Percentiles rank a stretch among this genome's conserved stretches.
Conservation (phyloP, 2,888 invertebrate genomes). For the Sabellastarte sp. region DNA sequence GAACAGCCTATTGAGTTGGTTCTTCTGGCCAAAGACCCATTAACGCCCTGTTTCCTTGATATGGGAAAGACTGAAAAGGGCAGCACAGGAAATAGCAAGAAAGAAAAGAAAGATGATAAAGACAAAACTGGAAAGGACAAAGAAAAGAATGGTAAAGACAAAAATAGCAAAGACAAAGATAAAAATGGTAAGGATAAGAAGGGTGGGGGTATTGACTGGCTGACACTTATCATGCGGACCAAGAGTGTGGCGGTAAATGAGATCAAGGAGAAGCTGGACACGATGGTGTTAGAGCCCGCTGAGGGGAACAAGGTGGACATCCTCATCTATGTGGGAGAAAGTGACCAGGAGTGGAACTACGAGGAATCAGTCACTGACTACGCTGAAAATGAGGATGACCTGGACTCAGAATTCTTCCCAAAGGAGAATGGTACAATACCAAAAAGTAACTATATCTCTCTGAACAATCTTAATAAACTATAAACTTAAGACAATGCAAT, state of each 20-base stretch:
- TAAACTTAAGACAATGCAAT: too few species aligned
- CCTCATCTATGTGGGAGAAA: slow-evolving; percentile 7
- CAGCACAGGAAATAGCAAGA: neutral
- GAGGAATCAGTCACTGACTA: too few species aligned
- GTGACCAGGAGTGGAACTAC: slow-evolving; percentile 7
- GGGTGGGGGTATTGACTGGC: neutral
- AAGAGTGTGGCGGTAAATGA: neutral
- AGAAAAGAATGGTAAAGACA: slow-evolving; percentile 13
- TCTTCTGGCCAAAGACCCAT: too few species aligned
- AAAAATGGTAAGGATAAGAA: slow-evolving; percentile 3
- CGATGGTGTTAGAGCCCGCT: slow-evolving; percentile 8
- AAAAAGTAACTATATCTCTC: too few species aligned
- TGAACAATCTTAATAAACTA: too few species aligned
- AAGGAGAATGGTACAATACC: too few species aligned
- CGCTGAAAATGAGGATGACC: too few species aligned
- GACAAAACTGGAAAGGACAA: slow-evolving; percentile 1
- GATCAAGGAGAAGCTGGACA: neutral
- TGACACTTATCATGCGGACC: neutral
- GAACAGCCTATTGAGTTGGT: too few species aligned
- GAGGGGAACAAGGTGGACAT: slow-evolving; percentile 16
- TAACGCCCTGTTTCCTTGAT: too few species aligned
- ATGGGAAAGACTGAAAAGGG: neutral
- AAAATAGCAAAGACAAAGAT: slow-evolving; percentile 10
- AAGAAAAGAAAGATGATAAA: neutral
- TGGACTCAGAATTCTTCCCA: too few species aligned